phyloP scores from a whole-genome alignment of 2,797 vertebrate species.

The Diplodus puntazzo region DNA sequence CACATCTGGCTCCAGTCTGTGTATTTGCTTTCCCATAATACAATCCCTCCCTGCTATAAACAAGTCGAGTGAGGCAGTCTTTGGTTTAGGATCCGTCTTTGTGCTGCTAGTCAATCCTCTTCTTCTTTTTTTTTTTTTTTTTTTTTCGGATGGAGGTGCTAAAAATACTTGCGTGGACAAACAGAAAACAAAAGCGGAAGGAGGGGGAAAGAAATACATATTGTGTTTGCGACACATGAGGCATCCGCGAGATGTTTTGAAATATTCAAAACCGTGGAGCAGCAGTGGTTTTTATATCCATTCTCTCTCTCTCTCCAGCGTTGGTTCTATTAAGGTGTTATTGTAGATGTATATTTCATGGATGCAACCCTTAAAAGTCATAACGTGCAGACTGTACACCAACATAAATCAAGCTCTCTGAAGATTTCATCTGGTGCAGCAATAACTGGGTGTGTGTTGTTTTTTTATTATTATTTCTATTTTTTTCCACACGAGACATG shows the following conservation, averaged over 20 bases:
- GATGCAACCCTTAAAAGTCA: slow-evolving; percentile 38
- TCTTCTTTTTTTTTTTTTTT: not conserved
- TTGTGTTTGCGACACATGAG: slow-evolving; percentile 1
- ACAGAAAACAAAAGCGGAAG: slow-evolving; percentile 20
- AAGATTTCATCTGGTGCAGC: slow-evolving; percentile 41
- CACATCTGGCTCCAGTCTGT: slow-evolving; percentile 48
- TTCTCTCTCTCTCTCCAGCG: not conserved
- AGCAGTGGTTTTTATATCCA: not conserved
- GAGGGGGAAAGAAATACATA: slow-evolving; percentile 13
- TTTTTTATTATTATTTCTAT: slow-evolving; percentile 26
- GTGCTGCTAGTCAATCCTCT: slow-evolving; percentile 24
- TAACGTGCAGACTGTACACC: slow-evolving; percentile 25
- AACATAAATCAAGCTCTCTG: slow-evolving; percentile 42
- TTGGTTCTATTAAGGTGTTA: slow-evolving; percentile 41
- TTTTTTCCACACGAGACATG: slow-evolving; percentile 36
- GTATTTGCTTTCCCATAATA: slow-evolving; percentile 56
- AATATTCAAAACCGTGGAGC: slow-evolving; percentile 25
- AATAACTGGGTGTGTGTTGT: slow-evolving; percentile 18
- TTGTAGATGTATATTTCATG: slow-evolving; percentile 37
- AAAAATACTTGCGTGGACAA: slow-evolving; percentile 57
- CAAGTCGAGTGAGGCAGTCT: slow-evolving; percentile 40
- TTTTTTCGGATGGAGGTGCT: slow-evolving; percentile 8
- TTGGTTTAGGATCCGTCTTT: slow-evolving; percentile 30
- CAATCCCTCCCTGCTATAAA: slow-evolving; percentile 51
- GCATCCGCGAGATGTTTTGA: slow-evolving; percentile 25